Base-by-base conservation (phyloP, 2,797 vertebrate species). In the Anniella stebbinsi region DNA sequence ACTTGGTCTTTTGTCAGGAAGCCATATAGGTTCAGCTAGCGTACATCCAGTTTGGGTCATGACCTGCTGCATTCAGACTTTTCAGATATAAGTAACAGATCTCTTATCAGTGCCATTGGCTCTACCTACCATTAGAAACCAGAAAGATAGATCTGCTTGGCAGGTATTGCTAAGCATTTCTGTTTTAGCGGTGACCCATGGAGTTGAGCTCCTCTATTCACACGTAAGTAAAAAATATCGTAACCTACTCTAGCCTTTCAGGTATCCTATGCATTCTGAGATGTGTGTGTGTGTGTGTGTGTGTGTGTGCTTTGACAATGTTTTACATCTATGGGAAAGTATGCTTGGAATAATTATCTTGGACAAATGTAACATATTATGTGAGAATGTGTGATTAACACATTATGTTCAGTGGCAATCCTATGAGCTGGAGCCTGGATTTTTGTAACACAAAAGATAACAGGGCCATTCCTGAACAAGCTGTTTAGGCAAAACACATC, bases 81-180 rank as follows among this genome's bases (percentile, higher is more conserved):
- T 95, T 95, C 95, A 94, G 89, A 94, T 96, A 96, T 94, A 95
- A 96, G 95, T 93, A 94, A 97, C 97, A 96, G 94, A 97, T 97
- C 96, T 97, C 97, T 98, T 97, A 98, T 98, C 97, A 95, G 77
- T 97, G 96, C 96, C 94, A 95, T 93, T 92, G 91, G 96, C 97
- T 97, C 97, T 97, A 94, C 95, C 94, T 93, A 92, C 94, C 95
- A 95, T 98, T 97, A 98, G 96, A 97, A 97, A 98, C 97, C 96
- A 95, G 94, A 96, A 97, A 98, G 97, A 96, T 97, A 98, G 98
- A 98, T 97, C 97, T 95, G 97, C 96, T 97, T 97, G 96, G 95
- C 94, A 96, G 96, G 97, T 93, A 96, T 97, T 94, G 96, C 94
- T 95, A 94, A 88, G 89, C 96, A 96, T 97, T 97, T 95, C 92